Conservation (phyloP, 35 echinoderm and acorn worm genomes). For the Lytechinus pictus region DNA sequence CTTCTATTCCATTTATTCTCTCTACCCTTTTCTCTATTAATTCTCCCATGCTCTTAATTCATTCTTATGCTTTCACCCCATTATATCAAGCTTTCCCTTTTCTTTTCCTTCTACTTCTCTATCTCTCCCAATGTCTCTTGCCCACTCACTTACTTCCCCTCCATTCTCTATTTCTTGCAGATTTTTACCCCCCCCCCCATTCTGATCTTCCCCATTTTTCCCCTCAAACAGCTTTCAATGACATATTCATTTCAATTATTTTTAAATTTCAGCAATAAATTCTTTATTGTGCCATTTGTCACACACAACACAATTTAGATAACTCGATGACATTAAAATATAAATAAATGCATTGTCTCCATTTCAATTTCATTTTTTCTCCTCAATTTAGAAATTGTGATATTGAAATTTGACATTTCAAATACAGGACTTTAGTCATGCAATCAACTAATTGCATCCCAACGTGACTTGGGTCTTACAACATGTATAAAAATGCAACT, state of each 20-base stretch:
- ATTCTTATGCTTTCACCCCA: too few species aligned
- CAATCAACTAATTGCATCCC: background rate
- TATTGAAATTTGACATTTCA: background rate
- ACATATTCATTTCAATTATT: background rate
- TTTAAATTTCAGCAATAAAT: background rate
- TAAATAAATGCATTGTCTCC: background rate
- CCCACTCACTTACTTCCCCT: too few species aligned
- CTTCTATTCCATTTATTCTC: too few species aligned
- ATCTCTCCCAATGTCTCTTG: too few species aligned
- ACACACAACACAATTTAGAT: background rate
- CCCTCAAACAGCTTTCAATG: background rate
- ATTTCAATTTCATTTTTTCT: background rate
- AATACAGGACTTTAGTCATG: background rate
- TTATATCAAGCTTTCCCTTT: too few species aligned
- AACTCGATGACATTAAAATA: background rate
- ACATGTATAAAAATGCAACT: too few species aligned
- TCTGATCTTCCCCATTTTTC: background rate
- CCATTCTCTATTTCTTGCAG: background rate
- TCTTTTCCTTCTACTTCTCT: too few species aligned
- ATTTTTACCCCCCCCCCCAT: background rate
- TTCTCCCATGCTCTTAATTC: too few species aligned
- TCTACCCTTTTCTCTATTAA: too few species aligned
- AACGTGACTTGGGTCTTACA: too few species aligned
- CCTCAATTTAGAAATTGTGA: background rate
- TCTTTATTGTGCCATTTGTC: background rate